phyloP scores from a whole-genome alignment of 2,888 invertebrate species.

The Euplexia lucipara region DNA sequence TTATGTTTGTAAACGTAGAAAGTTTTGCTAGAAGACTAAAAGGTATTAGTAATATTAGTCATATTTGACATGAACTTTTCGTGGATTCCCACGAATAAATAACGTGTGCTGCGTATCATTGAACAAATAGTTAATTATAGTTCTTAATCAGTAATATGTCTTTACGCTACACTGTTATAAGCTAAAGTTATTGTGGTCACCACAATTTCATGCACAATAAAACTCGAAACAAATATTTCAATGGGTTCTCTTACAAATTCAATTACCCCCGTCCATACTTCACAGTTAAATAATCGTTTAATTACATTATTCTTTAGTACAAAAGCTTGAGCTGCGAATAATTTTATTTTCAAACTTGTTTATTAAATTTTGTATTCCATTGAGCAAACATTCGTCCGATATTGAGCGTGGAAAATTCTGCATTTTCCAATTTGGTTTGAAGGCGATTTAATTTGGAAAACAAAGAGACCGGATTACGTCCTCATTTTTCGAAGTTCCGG shows the following conservation, averaged over 20 bases:
- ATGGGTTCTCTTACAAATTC: constrained; percentile 20
- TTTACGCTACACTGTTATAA: too few species aligned
- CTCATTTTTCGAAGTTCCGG: constrained; percentile 69
- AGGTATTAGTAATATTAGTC: too few species aligned
- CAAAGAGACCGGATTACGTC: constrained; percentile 81
- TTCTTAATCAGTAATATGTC: too few species aligned
- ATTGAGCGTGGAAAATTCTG: constrained; percentile 64
- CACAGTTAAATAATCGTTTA: constrained; percentile 35
- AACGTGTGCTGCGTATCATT: too few species aligned
- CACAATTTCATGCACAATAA: constrained; percentile 4
- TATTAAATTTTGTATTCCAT: constrained; percentile 65
- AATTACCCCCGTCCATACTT: constrained; percentile 20
- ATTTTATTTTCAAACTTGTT: constrained; percentile 59
- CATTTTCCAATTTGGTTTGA: constrained; percentile 81
- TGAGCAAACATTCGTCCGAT: constrained; percentile 56
- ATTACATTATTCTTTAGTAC: constrained; percentile 43
- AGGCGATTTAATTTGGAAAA: constrained; percentile 84
- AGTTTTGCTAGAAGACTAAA: too few species aligned
- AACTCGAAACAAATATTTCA: constrained; percentile 4
- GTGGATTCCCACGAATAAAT: too few species aligned
- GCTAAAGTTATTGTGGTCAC: neutral
- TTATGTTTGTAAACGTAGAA: too few species aligned
- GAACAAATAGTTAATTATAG: too few species aligned
- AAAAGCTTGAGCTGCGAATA: constrained; percentile 43
- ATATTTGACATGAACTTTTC: too few species aligned